Percentiles rank a stretch among this genome's conserved stretches.
Evolutionary conservation across 2,888 invertebrate species (phyloP).

Genomic region (Strigamia maritima): DNA sequence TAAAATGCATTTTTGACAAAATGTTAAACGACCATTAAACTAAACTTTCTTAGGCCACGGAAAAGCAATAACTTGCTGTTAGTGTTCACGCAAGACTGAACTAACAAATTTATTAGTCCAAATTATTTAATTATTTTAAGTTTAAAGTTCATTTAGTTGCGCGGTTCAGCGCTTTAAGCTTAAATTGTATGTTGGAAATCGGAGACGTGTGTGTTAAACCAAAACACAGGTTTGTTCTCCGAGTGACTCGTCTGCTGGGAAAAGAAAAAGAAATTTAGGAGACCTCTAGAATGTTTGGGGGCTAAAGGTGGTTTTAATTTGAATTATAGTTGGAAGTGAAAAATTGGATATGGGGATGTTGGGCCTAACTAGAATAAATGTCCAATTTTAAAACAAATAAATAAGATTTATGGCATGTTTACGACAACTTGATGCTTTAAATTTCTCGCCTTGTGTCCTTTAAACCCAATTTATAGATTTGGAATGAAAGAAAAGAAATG

Average conservation of each 20-base stretch:
- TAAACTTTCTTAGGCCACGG: too few relatives aligned
- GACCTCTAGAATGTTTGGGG: background rate
- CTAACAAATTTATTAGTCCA: too few relatives aligned
- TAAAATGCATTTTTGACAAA: too few relatives aligned
- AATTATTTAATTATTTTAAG: too few relatives aligned
- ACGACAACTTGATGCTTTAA: background rate
- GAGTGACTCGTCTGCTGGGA: background rate
- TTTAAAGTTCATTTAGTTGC: too few relatives aligned
- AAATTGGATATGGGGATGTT: background rate
- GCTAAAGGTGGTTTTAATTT: constrained; percentile 4
- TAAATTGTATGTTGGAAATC: too few relatives aligned
- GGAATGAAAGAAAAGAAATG: background rate
- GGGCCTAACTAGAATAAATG: constrained; percentile 4
- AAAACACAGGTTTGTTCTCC: background rate
- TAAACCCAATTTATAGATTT: constrained; percentile 4
- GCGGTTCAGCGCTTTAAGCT: too few relatives aligned
- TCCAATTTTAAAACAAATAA: constrained; percentile 4
- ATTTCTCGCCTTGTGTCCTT: constrained; percentile 4
- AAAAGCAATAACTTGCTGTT: too few relatives aligned
- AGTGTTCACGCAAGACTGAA: too few relatives aligned
- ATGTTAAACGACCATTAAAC: too few relatives aligned
- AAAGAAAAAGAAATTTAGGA: background rate
- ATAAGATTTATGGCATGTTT: constrained; percentile 4
- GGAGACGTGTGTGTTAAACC: background rate
- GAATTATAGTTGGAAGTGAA: background rate